Base-by-base conservation (phyloP, 92 coral and sea anemone species). In the Muricea muricata region DNA sequence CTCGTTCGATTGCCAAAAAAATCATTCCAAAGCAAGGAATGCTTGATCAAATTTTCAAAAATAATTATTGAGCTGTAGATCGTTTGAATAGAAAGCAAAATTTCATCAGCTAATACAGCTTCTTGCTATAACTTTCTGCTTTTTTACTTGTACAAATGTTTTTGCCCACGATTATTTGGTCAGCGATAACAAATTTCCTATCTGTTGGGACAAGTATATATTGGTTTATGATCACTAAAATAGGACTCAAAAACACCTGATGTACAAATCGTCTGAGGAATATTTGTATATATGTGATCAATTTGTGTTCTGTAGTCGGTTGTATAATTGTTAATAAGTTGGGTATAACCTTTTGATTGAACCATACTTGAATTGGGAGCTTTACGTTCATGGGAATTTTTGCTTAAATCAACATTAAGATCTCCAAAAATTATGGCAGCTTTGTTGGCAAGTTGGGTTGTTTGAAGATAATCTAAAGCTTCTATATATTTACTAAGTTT, bases 401-500 rank as follows among this genome's bases (percentile, higher is more conserved):
- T 42, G 50, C 50, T 42, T 14, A 42, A 42, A 42, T 42, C 50
- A 55, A 55, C 33, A n/a, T n/a, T n/a, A n/a, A n/a, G n/a, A n/a
- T n/a, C n/a, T n/a, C n/a, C n/a, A n/a, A n/a, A n/a, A n/a, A 85
- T 89, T 42, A 87, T 89, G 32, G 93, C 76, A 55, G 71, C 60
- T 45, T 73, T 45, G 68, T 83, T 79, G 23, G 68, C 50, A 66
- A 83, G 47, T 26, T 76, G 24, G 33, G 83, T 78, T 57, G 80
- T 63, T 41, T 66, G 83, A 69, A 90, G 77, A 77, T 70, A 65
- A 65, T 85, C 69, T 81, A 90, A 72, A 48, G 89, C 86, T 25
- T 75, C 81, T 28, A 87, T 24, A 83, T 87, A 83, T 61, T 42
- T 66, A 54, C 71, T 33, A 61, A 86, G 75, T 29, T 47, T 85